These are phyloP conservation scores for Platygyra sinensis DNA, from an alignment of 64 coral and sea anemone genomes.

Conservation along the genomic window DNA sequence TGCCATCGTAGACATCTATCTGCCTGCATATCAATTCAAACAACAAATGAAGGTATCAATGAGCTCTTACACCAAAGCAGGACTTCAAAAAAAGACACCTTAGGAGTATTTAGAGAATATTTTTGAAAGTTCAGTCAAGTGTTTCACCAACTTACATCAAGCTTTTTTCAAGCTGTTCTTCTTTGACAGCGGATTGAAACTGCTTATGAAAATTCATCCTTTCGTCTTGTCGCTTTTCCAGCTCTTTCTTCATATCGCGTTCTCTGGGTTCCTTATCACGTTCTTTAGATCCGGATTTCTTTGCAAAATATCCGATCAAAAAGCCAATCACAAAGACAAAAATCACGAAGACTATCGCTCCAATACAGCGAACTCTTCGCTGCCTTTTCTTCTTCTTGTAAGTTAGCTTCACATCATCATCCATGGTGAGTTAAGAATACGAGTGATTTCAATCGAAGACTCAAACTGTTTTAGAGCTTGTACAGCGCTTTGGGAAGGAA, in stretches of 20 bases:
- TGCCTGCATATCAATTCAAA: too few species aligned
- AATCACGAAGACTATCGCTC: slow-evolving; percentile 35
- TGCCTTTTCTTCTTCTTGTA: slow-evolving; percentile 52
- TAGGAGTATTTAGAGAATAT: not conserved
- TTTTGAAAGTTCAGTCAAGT: too few species aligned
- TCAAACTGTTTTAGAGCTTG: not conserved
- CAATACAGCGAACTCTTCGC: slow-evolving; percentile 47
- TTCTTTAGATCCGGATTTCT: not conserved
- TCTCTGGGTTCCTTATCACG: not conserved
- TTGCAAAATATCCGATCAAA: slow-evolving; percentile 68
- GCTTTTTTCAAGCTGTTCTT: slow-evolving; percentile 39
- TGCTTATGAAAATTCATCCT: not conserved
- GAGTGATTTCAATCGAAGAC: not conserved
- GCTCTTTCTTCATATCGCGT: not conserved
- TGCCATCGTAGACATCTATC: too few species aligned
- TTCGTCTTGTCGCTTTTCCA: not conserved
- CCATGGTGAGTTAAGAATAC: not conserved
- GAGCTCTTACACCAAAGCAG: not conserved
- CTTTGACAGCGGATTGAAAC: slow-evolving; percentile 30
- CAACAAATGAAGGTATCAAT: too few species aligned
- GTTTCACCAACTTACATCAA: slow-evolving; percentile 40
- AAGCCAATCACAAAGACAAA: slow-evolving; percentile 59
- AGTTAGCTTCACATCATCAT: slow-evolving; percentile 19
- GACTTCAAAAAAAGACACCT: too few species aligned
- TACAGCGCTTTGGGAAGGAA: not conserved